Base-by-base conservation (phyloP, 1,140 invertebrate genomes). In the Fopius arisanus region DNA sequence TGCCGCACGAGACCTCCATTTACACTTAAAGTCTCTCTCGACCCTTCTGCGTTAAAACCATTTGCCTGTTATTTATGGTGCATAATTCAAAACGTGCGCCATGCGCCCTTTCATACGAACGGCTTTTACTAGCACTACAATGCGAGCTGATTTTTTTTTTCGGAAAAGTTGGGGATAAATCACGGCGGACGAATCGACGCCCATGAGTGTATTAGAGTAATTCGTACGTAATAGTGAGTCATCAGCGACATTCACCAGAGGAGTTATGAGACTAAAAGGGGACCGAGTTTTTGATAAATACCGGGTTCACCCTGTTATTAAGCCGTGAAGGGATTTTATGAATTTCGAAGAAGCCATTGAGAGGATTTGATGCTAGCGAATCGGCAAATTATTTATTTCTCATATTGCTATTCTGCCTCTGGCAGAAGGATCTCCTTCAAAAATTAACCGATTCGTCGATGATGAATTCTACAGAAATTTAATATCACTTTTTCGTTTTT, bases 1-100 rank as follows among this genome's bases (percentile, higher is more conserved):
- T 29, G 12, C 10, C 67, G 28, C 62, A 62, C 33, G 40, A 66
- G 59, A 65, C 70, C 69, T 71, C 54, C 70, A 72, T 72, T 72
- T 72, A 66, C 70, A 72, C 70, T 72, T 72, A 72, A 72, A 65
- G 70, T 71, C 54, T 28, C 54, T 3, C 54, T 48, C 54, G 70
- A 72, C 70, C 37, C 70, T 37, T 62, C 40, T 66, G 3, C 16
- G 28, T 31, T 65, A 65, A 59, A 65, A 70, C 69, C 69, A 70
- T 63, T 62, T 70, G 51, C 69, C 19, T 72, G 62, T 72, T 65
- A 72, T 66, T 72, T 72, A 72, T 72, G 59, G 62, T 14, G 40
- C 70, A 72, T 72, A 72, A 72, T 72, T 72, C 62, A 72, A 72
- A 72, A 48, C 62, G 62, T 48, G 37, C 54, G 14, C 51, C 62